phyloP scores from a whole-genome alignment of 2,888 invertebrate genomes.

The Coecobrya sp. region DNA sequence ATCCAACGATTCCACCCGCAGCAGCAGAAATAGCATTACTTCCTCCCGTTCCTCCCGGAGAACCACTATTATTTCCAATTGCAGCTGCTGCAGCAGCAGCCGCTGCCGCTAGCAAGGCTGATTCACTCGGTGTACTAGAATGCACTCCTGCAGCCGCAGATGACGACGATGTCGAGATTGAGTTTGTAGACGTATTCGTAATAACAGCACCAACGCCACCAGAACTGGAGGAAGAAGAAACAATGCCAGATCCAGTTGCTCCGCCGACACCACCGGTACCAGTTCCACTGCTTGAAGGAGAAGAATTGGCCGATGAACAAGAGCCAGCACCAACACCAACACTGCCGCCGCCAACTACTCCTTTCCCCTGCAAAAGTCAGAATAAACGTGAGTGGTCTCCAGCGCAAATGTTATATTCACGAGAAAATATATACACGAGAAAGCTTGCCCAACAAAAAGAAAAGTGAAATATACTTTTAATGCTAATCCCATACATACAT shows the following conservation, averaged over 20 bases:
- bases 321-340: constrained; percentile 57
- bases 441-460: neutral
- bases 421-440: neutral
- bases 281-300: constrained; percentile 68
- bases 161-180: constrained; percentile 3
- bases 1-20: constrained; percentile 63
- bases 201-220: constrained; percentile 40
- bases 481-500: constrained; percentile 39
- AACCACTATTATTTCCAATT: constrained; percentile 44
- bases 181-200: constrained; percentile 52
- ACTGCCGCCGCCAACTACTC: constrained; percentile 79
- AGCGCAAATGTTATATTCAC: neutral
- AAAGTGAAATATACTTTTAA: constrained; percentile 41
- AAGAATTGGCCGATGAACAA: constrained; percentile 74
- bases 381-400: constrained; percentile 68
- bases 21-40: neutral
- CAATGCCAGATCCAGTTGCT: constrained; percentile 30
- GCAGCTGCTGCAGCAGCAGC: constrained; percentile 76
- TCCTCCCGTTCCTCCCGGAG: neutral
- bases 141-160: constrained; percentile 41
- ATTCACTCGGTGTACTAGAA: constrained; percentile 55
- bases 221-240: constrained; percentile 56
- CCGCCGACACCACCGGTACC: constrained; percentile 47
- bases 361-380: constrained; percentile 84
- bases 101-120: constrained; percentile 73